phyloP scores from a whole-genome alignment of 2,888 invertebrate genomes.

The Megaustenia siamemsis region DNA sequence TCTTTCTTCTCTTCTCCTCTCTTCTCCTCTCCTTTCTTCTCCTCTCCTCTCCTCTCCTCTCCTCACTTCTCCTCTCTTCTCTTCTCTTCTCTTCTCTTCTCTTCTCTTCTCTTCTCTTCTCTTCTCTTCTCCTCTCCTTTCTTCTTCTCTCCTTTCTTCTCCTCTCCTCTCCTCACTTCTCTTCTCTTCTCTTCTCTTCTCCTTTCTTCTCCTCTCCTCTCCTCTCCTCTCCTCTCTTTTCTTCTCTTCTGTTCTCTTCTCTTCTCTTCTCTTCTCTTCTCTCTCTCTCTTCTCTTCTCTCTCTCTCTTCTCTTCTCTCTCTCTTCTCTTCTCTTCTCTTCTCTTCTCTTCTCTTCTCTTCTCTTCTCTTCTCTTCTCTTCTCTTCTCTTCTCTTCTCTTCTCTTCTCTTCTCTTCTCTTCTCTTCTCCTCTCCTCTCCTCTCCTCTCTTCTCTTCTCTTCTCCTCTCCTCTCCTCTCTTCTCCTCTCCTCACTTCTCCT shows the following conservation, averaged over 20 bases:
- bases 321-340: too few relatives aligned
- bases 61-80: not conserved
- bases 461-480: not conserved
- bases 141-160: not conserved
- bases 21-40: not conserved
- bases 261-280: too few relatives aligned
- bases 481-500: not conserved
- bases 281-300: too few relatives aligned
- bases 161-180: not conserved
- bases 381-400: too few relatives aligned
- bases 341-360: too few relatives aligned
- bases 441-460: not conserved
- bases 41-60: not conserved
- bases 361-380: too few relatives aligned
- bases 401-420: too few relatives aligned
- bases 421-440: not conserved
- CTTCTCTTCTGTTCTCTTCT: too few relatives aligned
- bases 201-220: not conserved
- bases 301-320: too few relatives aligned
- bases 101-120: not conserved
- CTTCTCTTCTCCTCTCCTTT: not conserved
- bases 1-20: slow-evolving; percentile 7
- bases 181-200: not conserved
- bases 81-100: not conserved
- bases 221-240: too few relatives aligned